Evolutionary conservation across 2,888 invertebrate genomes (phyloP).

Genomic region (Coelopa pilipes): DNA sequence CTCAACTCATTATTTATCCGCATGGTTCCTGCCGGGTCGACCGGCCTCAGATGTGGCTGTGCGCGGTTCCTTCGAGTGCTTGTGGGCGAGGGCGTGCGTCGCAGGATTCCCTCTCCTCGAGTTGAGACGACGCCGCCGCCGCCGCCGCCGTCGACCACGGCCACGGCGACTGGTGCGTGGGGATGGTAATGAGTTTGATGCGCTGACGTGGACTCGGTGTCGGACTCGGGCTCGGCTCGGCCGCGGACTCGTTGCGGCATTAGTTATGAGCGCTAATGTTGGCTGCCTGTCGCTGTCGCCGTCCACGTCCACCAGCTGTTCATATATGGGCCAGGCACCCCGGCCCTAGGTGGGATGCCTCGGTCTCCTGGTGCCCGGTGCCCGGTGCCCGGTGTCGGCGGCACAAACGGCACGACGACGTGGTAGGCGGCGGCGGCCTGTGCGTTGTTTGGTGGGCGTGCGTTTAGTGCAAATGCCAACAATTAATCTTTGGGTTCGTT

Average conservation of each 20-base stretch:
- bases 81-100: slow-evolving; percentile 1
- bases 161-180: slow-evolving; percentile 22
- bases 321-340: slow-evolving; percentile 11
- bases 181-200: slow-evolving; percentile 32
- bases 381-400: not conserved
- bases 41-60: not conserved
- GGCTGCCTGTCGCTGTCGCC: not conserved
- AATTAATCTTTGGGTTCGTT: slow-evolving; percentile 30
- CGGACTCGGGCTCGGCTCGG: slow-evolving; percentile 11
- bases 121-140: no score
- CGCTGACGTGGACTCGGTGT: slow-evolving; percentile 10
- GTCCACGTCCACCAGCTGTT: slow-evolving; percentile 33
- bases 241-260: slow-evolving; percentile 7
- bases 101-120: not conserved
- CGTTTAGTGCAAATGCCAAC: slow-evolving; percentile 28
- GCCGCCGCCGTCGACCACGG: not conserved
- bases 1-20: slow-evolving; percentile 36
- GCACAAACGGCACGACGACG: no score
- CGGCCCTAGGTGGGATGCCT: not conserved
- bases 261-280: no score
- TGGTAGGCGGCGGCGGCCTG: not conserved
- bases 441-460: slow-evolving; percentile 23
- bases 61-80: not conserved
- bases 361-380: not conserved
- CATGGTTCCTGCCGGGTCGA: slow-evolving; percentile 8